phyloP scores from a whole-genome alignment of 2,113 vertebrate species.

The Rhinogobius similis region DNA sequence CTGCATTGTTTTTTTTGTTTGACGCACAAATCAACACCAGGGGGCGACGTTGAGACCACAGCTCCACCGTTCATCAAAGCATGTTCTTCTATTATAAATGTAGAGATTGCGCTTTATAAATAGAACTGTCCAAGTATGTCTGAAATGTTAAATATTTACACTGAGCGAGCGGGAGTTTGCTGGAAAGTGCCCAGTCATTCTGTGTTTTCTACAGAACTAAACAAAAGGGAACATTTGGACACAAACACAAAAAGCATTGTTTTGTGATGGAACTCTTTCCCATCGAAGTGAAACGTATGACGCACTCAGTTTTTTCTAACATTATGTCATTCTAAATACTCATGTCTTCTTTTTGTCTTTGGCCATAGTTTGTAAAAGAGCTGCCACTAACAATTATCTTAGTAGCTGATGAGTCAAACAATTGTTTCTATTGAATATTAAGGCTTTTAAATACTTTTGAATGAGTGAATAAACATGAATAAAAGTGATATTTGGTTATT shows the following conservation, averaged over 20 bases:
- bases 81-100: background rate
- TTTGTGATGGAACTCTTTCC: background rate
- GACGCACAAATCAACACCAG: too few relatives aligned
- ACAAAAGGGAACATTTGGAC: slow-evolving; percentile 4
- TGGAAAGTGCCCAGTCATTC: slow-evolving; percentile 5
- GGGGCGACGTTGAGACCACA: background rate
- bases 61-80: background rate
- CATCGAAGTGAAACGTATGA: too few relatives aligned
- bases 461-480: too few relatives aligned
- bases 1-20: too few relatives aligned
- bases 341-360: too few relatives aligned
- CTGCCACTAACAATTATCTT: too few relatives aligned
- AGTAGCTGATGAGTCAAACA: too few relatives aligned
- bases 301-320: background rate
- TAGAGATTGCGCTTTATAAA: background rate
- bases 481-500: too few relatives aligned
- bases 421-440: too few relatives aligned
- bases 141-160: slow-evolving; percentile 9
- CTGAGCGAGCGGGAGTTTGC: background rate
- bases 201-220: background rate
- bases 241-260: slow-evolving; percentile 2
- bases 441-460: too few relatives aligned
- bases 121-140: background rate
- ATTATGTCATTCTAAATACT: too few relatives aligned
- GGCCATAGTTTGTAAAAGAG: too few relatives aligned